Conservation (phyloP, 2,113 vertebrate genomes). For the Petromus typicus region DNA sequence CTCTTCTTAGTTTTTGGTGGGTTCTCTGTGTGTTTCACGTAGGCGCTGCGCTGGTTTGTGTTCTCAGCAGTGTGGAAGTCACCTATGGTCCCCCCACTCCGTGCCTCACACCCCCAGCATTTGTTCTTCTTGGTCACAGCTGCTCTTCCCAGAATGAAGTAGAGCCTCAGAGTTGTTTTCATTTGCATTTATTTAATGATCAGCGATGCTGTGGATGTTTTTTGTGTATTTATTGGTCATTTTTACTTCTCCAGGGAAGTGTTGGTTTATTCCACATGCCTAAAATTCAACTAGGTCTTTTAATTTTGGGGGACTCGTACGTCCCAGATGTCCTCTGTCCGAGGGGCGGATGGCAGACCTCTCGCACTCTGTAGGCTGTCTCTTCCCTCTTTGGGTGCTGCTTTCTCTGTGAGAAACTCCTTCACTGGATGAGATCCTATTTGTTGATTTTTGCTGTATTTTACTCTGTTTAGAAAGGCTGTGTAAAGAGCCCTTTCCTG, state of each 20-base stretch:
- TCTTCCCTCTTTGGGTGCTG: background rate
- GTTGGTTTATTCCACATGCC: background rate
- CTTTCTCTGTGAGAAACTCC: background rate
- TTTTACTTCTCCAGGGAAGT: background rate
- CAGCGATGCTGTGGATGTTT: background rate
- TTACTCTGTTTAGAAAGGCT: no score
- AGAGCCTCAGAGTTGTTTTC: background rate
- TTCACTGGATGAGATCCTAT: background rate
- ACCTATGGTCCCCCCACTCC: background rate
- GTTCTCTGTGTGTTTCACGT: background rate
- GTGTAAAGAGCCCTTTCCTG: background rate
- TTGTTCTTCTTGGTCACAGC: background rate
- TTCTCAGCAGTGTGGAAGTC: background rate
- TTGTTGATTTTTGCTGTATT: background rate
- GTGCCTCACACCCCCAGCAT: background rate
- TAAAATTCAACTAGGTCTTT: background rate
- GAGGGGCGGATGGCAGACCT: background rate
- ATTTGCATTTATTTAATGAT: background rate
- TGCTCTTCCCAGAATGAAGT: background rate
- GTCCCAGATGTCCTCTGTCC: background rate
- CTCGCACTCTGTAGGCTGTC: background rate
- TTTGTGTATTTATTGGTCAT: background rate
- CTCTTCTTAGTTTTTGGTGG: background rate
- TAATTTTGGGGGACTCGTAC: no score
- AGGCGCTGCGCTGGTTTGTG: background rate